Percentiles rank a stretch among this genome's conserved stretches.
Conservation (phyloP, 2,888 invertebrate species). For the Nipponacmea schrenckii region DNA sequence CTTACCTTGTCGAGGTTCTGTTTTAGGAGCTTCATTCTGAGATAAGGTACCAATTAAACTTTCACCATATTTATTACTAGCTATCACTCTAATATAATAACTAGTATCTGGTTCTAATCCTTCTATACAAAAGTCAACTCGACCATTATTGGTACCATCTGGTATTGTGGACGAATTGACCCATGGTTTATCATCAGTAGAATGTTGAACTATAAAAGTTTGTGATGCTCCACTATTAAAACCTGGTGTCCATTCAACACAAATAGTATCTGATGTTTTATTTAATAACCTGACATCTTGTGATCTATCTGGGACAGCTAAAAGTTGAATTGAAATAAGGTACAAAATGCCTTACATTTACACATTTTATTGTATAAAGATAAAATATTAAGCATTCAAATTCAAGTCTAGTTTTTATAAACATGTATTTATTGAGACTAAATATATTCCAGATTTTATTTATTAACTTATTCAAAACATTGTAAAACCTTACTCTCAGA, state of each 20-base stretch:
- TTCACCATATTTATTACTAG: slow-evolving; percentile 4
- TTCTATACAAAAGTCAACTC: not conserved
- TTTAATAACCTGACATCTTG: not conserved
- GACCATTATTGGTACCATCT: not conserved
- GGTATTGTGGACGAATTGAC: not conserved
- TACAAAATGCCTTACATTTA: too few species aligned
- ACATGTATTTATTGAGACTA: too few species aligned
- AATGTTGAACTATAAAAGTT: not conserved
- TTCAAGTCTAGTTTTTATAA: too few species aligned
- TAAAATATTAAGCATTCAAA: too few species aligned
- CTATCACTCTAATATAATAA: slow-evolving; percentile 5
- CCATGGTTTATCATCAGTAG: not conserved
- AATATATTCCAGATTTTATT: too few species aligned
- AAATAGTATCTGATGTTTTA: not conserved
- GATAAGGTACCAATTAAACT: not conserved
- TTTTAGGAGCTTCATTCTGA: too few species aligned
- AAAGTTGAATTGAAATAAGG: too few species aligned
- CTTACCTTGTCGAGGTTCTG: too few species aligned
- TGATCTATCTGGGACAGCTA: not conserved
- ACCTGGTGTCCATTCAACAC: not conserved
- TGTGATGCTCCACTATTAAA: not conserved
- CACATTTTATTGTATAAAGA: too few species aligned
- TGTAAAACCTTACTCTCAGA: too few species aligned
- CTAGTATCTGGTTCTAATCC: not conserved
- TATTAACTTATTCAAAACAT: too few species aligned